Evolutionary conservation across 92 coral and sea anemone genomes (phyloP).

Genomic region (Bergia sp.): DNA sequence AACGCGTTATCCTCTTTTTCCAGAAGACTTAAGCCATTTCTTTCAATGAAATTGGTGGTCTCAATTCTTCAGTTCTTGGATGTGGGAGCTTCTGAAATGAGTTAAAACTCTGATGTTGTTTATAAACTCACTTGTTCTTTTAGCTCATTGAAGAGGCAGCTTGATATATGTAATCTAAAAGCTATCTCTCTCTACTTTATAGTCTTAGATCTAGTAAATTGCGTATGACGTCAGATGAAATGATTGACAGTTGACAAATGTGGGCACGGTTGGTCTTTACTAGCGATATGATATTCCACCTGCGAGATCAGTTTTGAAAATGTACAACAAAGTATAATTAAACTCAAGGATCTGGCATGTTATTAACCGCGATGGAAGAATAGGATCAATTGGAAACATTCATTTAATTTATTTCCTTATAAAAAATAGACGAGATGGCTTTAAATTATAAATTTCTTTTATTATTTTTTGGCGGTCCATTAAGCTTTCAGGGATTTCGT

Average conservation of each 20-base stretch:
- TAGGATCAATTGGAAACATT: background rate
- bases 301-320: background rate
- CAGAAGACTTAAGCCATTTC: too few species aligned
- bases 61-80: background rate
- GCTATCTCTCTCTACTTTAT: slow-evolving; percentile 2
- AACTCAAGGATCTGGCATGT: background rate
- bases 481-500: background rate
- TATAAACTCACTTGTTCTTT: background rate
- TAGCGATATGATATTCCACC: background rate
- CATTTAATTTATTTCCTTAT: background rate
- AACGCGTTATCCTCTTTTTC: too few species aligned
- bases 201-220: background rate
- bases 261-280: background rate
- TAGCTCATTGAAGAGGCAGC: background rate
- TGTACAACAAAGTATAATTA: background rate
- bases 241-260: background rate
- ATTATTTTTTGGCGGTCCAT: background rate
- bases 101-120: background rate
- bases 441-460: background rate
- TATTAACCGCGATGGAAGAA: background rate
- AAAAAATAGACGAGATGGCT: background rate
- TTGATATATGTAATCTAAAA: background rate
- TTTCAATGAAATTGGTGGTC: too few species aligned
- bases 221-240: slow-evolving; percentile 27
- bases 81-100: background rate